Conservation (phyloP, 2,113 vertebrate species). For the Zootoca vivipara region DNA sequence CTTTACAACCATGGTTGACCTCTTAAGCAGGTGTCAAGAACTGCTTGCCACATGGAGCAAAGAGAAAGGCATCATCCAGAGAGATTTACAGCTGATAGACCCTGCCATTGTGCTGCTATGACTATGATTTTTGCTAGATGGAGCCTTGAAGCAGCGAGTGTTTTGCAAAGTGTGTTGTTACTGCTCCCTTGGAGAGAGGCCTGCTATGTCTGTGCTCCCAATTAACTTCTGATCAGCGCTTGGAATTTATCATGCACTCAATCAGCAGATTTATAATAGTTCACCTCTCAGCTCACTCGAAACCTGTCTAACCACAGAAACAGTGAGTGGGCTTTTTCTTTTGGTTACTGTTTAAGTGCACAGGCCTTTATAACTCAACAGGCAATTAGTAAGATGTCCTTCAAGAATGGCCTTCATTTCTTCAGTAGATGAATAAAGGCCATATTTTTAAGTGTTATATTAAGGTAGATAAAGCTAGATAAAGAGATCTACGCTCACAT, state of each 20-base stretch:
- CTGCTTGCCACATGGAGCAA: background rate
- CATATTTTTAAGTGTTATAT: background rate
- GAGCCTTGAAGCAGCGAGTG: background rate
- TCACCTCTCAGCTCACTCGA: background rate
- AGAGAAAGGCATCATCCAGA: background rate
- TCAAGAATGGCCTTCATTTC: background rate
- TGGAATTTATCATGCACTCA: background rate
- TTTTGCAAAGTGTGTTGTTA: background rate
- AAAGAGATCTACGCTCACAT: background rate
- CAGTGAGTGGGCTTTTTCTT: background rate
- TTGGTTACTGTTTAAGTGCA: background rate
- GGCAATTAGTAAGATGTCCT: background rate
- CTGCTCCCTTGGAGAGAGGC: background rate
- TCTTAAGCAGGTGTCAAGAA: background rate
- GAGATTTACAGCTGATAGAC: background rate
- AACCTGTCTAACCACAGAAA: background rate
- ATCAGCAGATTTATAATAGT: background rate
- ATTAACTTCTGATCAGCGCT: background rate
- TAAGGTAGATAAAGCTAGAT: background rate
- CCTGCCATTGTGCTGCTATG: background rate
- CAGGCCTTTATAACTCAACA: background rate
- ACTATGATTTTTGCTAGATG: background rate
- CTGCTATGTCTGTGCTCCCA: background rate
- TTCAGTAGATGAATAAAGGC: background rate
- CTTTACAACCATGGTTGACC: background rate